A percentile compares a stretch with the other conserved stretches of the same genome.
phyloP scores from a whole-genome alignment of 2,113 vertebrate species.

The Cinclus cinclus region DNA sequence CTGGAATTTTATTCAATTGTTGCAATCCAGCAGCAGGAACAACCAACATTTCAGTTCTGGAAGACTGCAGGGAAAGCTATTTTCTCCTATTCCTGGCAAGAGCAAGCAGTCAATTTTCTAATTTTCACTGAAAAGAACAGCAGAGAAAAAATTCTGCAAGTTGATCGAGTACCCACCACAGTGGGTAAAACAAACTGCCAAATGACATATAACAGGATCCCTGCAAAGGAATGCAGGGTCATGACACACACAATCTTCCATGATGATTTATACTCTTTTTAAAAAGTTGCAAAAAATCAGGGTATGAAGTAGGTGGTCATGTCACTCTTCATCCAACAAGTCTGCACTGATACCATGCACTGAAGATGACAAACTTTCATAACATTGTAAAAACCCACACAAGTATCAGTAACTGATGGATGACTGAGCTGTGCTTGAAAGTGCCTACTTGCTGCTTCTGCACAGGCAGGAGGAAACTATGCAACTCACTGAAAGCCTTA shows the following conservation, averaged over 20 bases:
- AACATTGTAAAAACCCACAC: background rate
- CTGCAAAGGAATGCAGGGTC: constrained; percentile 48
- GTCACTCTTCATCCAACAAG: constrained; percentile 15
- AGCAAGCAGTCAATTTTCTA: background rate
- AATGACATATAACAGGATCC: constrained; percentile 56
- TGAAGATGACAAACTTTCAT: background rate
- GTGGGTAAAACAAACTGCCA: constrained; percentile 53
- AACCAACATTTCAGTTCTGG: background rate
- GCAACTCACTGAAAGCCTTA: background rate
- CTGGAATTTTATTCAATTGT: background rate
- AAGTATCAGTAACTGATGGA: background rate
- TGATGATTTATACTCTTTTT: background rate
- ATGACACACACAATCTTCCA: constrained; percentile 11
- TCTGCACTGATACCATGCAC: background rate
- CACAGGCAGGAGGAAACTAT: background rate
- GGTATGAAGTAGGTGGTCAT: constrained; percentile 31
- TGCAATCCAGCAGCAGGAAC: background rate
- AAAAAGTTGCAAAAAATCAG: background rate
- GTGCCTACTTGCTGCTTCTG: background rate
- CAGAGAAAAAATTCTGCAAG: background rate
- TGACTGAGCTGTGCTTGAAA: background rate
- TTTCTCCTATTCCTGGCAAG: background rate
- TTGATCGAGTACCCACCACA: constrained; percentile 28
- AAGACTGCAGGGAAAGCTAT: background rate
- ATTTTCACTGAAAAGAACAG: background rate